Conservation (phyloP, 2,113 vertebrate genomes). For the Gorsachius goisagi region DNA sequence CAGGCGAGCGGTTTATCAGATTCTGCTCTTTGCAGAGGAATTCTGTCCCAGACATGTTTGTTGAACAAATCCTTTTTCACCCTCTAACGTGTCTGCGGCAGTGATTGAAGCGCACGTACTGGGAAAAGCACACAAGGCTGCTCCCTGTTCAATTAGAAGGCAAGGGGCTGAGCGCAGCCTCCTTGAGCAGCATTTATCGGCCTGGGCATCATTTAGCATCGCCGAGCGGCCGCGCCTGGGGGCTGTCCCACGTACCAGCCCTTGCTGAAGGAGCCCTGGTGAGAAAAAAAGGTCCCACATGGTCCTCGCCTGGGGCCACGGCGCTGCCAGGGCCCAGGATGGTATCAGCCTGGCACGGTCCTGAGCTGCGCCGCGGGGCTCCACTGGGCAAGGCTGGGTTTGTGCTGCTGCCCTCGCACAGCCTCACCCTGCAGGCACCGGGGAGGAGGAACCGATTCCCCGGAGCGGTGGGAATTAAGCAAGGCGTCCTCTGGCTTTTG, state of each 20-base stretch:
- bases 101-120: background rate
- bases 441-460: background rate
- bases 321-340: background rate
- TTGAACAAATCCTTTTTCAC: background rate
- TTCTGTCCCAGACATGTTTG: background rate
- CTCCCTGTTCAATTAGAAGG: background rate
- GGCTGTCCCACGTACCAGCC: background rate
- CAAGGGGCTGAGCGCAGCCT: background rate
- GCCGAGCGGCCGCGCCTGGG: background rate
- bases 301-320: background rate
- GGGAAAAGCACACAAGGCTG: background rate
- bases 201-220: background rate
- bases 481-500: background rate
- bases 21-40: background rate
- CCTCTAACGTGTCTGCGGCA: background rate
- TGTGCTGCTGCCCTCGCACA: fast-evolving
- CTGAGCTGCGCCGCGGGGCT: background rate
- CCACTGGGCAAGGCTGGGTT: background rate
- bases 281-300: background rate
- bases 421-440: fast-evolving
- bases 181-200: background rate
- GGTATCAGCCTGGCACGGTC: background rate
- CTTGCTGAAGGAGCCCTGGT: background rate
- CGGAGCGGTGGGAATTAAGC: background rate
- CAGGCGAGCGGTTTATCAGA: background rate